Conservation (phyloP, 2,797 vertebrate species). For the Emydoidea blandingii region DNA sequence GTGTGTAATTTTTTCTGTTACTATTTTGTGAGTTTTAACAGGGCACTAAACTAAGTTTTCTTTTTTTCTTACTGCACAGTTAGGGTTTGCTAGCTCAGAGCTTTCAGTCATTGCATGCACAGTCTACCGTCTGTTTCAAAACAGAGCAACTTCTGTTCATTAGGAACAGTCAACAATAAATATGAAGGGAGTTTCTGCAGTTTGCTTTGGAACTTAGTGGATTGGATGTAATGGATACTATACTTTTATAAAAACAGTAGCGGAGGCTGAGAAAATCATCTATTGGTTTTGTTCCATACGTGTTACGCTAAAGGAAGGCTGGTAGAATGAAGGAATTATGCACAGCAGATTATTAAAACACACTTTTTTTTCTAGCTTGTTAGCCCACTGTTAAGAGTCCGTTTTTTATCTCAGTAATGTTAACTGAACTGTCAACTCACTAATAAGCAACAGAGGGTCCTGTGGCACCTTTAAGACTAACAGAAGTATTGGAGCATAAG, state of each 20-base stretch:
- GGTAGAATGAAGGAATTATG: slow-evolving; percentile 5
- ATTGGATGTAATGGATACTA: slow-evolving; percentile 56
- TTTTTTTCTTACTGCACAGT: slow-evolving; percentile 36
- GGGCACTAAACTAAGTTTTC: slow-evolving; percentile 57
- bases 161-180: slow-evolving; percentile 77
- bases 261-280: slow-evolving; percentile 32
- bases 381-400: slow-evolving; percentile 1
- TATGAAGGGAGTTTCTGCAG: slow-evolving; percentile 69
- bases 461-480: too few relatives aligned
- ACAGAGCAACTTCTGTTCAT: slow-evolving; percentile 80
- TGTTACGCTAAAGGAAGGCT: slow-evolving; percentile 45
- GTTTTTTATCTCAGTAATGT: not conserved
- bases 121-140: slow-evolving; percentile 80
- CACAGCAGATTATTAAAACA: not conserved
- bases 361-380: not conserved
- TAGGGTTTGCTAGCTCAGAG: slow-evolving; percentile 63
- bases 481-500: too few relatives aligned
- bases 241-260: slow-evolving; percentile 47
- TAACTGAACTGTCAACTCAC: not conserved
- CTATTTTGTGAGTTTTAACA: slow-evolving; percentile 52
- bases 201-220: slow-evolving; percentile 77
- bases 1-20: slow-evolving; percentile 40
- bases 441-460: not conserved
- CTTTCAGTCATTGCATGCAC: slow-evolving; percentile 71
- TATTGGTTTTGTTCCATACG: slow-evolving; percentile 66